These are phyloP conservation scores for Lasioglossum baleicum DNA, from an alignment of 1,140 invertebrate genomes.

Conservation along the genomic window DNA sequence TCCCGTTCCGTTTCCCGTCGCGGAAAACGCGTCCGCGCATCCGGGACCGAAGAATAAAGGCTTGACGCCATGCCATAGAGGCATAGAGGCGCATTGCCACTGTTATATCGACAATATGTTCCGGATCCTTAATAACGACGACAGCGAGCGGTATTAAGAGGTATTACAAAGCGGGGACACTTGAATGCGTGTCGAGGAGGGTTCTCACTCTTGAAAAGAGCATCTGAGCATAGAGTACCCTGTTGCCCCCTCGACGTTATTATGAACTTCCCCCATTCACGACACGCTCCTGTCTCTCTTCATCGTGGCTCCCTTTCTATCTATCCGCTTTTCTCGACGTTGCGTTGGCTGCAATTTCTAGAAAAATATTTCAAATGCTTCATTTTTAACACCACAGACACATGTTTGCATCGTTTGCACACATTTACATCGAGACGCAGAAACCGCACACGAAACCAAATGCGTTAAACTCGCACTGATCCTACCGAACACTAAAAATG, in stretches of 20 bases:
- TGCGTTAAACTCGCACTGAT: no score
- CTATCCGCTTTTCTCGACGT: conserved; percentile 44
- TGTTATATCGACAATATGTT: conserved; percentile 75
- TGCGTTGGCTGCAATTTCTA: conserved; percentile 34
- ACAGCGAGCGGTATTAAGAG: conserved; percentile 77
- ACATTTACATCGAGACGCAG: no score
- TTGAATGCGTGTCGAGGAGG: conserved; percentile 76
- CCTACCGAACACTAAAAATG: no score
- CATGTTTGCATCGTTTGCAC: no score
- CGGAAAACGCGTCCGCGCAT: conserved; percentile 2
- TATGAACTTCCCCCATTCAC: conserved; percentile 66
- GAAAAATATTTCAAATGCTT: no score
- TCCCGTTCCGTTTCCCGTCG: conserved; percentile 40
- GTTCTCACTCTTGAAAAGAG: conserved; percentile 75
- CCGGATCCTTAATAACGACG: conserved; percentile 75
- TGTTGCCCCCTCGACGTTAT: conserved; percentile 68
- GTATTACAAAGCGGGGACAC: conserved; percentile 77
- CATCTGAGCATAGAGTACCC: conserved; percentile 70
- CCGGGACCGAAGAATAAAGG: conserved; percentile 59
- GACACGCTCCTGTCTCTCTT: conserved; percentile 43
- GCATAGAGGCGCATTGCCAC: conserved; percentile 58
- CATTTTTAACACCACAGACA: no score
- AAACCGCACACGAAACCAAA: no score
- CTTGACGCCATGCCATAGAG: conserved; percentile 57
- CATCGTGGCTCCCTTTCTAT: conserved; percentile 22